Base-by-base conservation (phyloP, 2,113 vertebrate species). In the Oncorhynchus nerka region DNA sequence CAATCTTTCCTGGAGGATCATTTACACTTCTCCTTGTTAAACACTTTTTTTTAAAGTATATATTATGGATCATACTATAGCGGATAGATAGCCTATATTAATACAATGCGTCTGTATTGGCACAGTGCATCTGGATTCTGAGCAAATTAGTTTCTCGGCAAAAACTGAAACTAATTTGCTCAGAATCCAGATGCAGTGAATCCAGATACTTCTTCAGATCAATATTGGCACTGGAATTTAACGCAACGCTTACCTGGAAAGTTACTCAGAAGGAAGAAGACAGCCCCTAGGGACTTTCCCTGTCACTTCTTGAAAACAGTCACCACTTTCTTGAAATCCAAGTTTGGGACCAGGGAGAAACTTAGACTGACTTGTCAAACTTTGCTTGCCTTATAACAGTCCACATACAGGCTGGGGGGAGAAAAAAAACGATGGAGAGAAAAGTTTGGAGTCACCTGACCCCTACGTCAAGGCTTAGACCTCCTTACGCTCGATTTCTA, bases 321-420 rank as follows among this genome's bases (percentile, higher is more conserved):
- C 87, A 71, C 81, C 71, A 77, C 76, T 71, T 80, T 78, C 85
- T 86, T 82, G 78, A 83, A 88, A 86, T 90, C 89, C 89, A 85
- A 81, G 84, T 83, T 75, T 65, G 84, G 81, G 76, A 86, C 75
- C 76, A 66, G 71, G 79, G 79, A 79, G 64, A 86, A 88, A 92
- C 81, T 92, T 89, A 89, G 80, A 15, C 13, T 20, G 76, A 91
- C 83, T 90, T 88, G 81, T 92, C 88, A 91, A 93, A 93, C 78
- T 86, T 90, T 82, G 82, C 77, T 70, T 83, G 80, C 81, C 39
- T 93, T 94, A 89, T 92, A 93, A 90, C 72, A 80, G 89, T 81
- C 75, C 86, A 73, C 77, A 24, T 48, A 19, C 67, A 75, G 73
- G 83, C 32, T 79, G 75, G 32, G 66, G 62, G 69, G 66, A 62